Evolutionary conservation across 2,113 vertebrate species (phyloP).

Genomic region (Megaleporinus macrocephalus): DNA sequence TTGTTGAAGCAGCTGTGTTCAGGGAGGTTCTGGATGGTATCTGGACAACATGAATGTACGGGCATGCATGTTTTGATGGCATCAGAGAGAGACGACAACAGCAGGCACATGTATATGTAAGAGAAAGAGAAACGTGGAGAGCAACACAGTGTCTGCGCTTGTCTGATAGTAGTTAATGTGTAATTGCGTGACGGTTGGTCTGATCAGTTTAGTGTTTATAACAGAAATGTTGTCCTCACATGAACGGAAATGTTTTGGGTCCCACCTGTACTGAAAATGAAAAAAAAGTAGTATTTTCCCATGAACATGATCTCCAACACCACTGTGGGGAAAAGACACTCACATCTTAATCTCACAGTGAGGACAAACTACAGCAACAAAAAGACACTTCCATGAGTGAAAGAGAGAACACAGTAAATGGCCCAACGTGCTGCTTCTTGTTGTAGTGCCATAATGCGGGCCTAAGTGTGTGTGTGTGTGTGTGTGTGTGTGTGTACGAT

Average conservation of each 20-base stretch:
- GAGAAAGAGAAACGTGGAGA: background rate
- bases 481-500: conserved; percentile 13
- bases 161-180: background rate
- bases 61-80: conserved; percentile 56
- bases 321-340: background rate
- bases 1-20: conserved; percentile 68
- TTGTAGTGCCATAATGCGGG: conserved; percentile 8
- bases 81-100: conserved; percentile 43
- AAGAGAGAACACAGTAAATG: conserved; percentile 31
- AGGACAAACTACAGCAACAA: conserved; percentile 35
- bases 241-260: background rate
- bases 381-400: conserved; percentile 27
- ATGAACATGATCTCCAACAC: background rate
- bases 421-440: conserved; percentile 47
- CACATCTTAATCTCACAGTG: background rate
- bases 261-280: background rate
- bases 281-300: background rate
- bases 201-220: background rate
- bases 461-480: conserved; percentile 1
- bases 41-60: conserved; percentile 59
- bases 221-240: background rate
- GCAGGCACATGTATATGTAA: conserved; percentile 24
- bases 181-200: background rate
- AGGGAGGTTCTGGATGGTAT: conserved; percentile 58
- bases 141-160: background rate